These are phyloP conservation scores for Pachypeltis micranthus DNA, from an alignment of 1,140 invertebrate genomes.

Conservation along the genomic window DNA sequence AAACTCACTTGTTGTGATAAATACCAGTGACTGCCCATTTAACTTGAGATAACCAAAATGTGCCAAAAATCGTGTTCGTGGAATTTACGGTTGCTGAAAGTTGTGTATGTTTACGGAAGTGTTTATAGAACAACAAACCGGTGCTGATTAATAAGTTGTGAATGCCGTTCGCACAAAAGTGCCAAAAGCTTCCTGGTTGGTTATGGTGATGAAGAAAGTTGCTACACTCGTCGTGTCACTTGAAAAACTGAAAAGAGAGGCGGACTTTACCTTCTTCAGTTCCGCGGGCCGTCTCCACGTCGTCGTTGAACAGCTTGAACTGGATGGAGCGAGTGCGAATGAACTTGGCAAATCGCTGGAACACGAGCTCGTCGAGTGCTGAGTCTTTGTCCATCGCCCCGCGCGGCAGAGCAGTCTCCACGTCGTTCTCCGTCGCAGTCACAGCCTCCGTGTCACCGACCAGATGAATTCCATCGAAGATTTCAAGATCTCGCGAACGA, in stretches of 20 bases:
- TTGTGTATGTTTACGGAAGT: too few species aligned
- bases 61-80: too few species aligned
- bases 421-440: conserved; percentile 40
- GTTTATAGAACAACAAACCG: too few species aligned
- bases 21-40: too few species aligned
- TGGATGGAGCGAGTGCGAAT: conserved; percentile 63
- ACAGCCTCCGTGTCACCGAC: conserved; percentile 41
- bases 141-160: too few species aligned
- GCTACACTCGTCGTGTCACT: too few species aligned
- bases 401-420: conserved; percentile 55
- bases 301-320: conserved; percentile 30
- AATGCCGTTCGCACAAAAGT: too few species aligned
- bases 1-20: too few species aligned
- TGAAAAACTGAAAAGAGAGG: neutral
- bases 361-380: conserved; percentile 56
- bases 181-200: too few species aligned
- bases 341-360: conserved; percentile 55
- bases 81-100: too few species aligned
- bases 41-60: too few species aligned
- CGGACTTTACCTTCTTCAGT: conserved; percentile 6
- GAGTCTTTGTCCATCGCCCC: conserved; percentile 55
- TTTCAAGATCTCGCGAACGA: conserved; percentile 45
- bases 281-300: neutral
- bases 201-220: too few species aligned
- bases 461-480: conserved; percentile 59